Evolutionary conservation across 2,888 invertebrate genomes (phyloP), one percentile per base, ranked within the genome.

Genomic region (Apamea anceps): DNA sequence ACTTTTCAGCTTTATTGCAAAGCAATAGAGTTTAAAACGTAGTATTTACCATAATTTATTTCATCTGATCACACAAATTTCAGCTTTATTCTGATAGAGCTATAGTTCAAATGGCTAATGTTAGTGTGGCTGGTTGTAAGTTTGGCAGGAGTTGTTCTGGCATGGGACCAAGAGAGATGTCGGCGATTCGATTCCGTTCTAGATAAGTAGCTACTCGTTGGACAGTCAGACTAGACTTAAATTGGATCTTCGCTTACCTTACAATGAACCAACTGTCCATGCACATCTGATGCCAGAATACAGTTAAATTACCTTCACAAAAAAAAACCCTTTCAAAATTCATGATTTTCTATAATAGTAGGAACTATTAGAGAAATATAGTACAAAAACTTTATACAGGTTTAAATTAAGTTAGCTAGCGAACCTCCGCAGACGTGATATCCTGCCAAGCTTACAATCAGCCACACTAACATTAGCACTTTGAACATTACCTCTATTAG

Each of bases 121-220:
- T 21, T 37, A 32, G 15, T 28, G 28, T 13, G 10, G 3, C 37
- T 25, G 18, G 25, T 78, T 73, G 77, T 74, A 74, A 68, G 72
- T 74, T 83, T 70, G 71, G 77, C 63, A 68, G 62, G 57, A 54
- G 54, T 67, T 67, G 67, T 79, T 81, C 54, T 88, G 87, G 87
- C 87, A 75, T 12, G 2, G n/a, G 0, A 84, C 86, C 87, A 88
- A 81, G 65, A 15, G 73, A 71, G 82, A 79, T 77, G 71, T 77
- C 80, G 15, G 62, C 70, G 78, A 84, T 84, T 86, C 78, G 82
- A 88, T 87, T 88, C 80, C 73, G 80, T 74, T 86, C 57, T 65
- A 81, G 87, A 81, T 87, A 87, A 86, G 79, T 77, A 54, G 32
- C 42, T 75, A 48, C 85, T 79, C 65, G 70, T 60, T 81, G 75